Conservation (phyloP, 2,888 invertebrate genomes). For the Oligia latruncula region DNA sequence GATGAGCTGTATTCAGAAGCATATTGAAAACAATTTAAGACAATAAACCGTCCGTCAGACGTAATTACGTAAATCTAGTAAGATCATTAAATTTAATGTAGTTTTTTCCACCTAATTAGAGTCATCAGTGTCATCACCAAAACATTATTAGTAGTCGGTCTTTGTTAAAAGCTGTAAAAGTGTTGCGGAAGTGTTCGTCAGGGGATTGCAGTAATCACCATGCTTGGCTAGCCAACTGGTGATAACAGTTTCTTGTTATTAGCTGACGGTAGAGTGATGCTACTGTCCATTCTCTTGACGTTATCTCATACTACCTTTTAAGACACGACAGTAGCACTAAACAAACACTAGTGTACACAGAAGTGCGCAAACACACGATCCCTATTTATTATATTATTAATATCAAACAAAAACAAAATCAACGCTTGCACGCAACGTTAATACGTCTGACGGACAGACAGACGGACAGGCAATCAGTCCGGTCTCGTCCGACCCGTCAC, state of each 20-base stretch:
- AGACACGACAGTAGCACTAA: background rate
- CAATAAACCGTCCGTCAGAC: background rate
- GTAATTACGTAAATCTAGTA: background rate
- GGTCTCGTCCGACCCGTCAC: conserved; percentile 68
- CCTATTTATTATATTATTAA: conserved; percentile 58
- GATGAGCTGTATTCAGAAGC: background rate
- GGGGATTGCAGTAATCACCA: background rate
- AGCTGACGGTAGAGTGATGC: background rate
- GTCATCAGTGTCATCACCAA: no score
- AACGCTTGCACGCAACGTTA: conserved; percentile 66
- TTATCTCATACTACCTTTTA: conserved; percentile 1
- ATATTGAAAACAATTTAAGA: background rate
- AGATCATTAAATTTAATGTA: background rate
- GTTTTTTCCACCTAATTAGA: background rate
- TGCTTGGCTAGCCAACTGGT: background rate
- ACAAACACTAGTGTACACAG: conserved; percentile 25
- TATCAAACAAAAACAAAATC: conserved; percentile 67
- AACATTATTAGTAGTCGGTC: background rate
- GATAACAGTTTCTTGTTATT: background rate
- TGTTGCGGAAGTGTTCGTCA: background rate
- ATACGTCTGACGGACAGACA: conserved; percentile 64
- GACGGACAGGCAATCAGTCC: conserved; percentile 80
- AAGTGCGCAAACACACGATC: conserved; percentile 45
- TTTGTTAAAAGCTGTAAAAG: background rate
- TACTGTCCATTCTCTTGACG: background rate